Evolutionary conservation across 2,113 vertebrate genomes (phyloP).

Genomic region (Scatophagus argus): DNA sequence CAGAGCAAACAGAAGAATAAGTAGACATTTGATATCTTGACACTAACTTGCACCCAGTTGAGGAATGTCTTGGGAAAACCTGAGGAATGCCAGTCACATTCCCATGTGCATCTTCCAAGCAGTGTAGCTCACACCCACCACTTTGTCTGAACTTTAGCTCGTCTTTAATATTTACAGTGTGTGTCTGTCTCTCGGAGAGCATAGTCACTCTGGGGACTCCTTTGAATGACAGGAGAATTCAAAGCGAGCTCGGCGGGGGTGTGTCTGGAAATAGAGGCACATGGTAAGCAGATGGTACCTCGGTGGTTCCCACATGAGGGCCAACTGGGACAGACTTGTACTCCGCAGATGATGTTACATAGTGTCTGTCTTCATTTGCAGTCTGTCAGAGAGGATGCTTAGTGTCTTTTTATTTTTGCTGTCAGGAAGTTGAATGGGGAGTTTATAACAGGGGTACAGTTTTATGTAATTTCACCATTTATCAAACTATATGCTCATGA

Average conservation of each 20-base stretch:
- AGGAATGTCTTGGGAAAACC: constrained; percentile 22
- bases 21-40: neutral
- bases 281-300: constrained; percentile 74
- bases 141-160: constrained; percentile 55
- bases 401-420: constrained; percentile 9
- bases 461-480: constrained; percentile 3
- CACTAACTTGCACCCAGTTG: constrained; percentile 31
- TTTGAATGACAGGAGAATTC: constrained; percentile 74
- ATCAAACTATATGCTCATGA: neutral
- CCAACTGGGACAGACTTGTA: constrained; percentile 52
- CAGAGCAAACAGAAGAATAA: neutral
- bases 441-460: neutral
- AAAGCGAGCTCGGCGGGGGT: constrained; percentile 60
- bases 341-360: constrained; percentile 47
- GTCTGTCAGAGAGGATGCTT: constrained; percentile 15
- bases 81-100: constrained; percentile 46
- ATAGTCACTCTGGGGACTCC: constrained; percentile 50
- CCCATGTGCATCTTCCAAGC: constrained; percentile 25
- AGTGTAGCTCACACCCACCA: constrained; percentile 26
- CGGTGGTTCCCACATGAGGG: constrained; percentile 56
- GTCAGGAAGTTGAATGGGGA: neutral
- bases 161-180: constrained; percentile 63
- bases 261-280: constrained; percentile 62
- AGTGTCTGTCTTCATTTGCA: constrained; percentile 52
- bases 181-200: constrained; percentile 35